Base-by-base conservation (phyloP, 2,888 invertebrate species). In the Patella pellucida region DNA sequence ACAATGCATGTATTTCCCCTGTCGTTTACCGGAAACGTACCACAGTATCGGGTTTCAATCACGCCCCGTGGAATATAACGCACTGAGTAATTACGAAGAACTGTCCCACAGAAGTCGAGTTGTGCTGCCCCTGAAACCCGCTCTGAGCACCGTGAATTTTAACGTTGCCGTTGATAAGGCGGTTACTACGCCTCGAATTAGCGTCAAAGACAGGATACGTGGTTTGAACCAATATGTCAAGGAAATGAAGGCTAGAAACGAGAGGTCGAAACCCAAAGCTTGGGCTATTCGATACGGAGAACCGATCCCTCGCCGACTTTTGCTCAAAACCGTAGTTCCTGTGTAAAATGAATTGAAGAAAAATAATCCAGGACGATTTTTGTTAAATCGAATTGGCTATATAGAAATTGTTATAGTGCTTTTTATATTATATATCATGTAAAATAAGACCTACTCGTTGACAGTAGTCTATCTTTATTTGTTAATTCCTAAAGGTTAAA, bases 241-340 rank as follows among this genome's bases (percentile, higher is more conserved):
- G 41, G 85, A 86, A 78, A 82, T 86, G 83, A 81, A 82, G 69
- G 80, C 80, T 52, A 76, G 76, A 19, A 85, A 87, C 76, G 85
- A 86, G 72, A 80, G 80, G 52, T 76, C 77, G 11, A 85, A 82
- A 73, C 86, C 86, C 50, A 77, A 79, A 23, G 86, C 84, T 62
- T 85, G 87, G 86, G 83, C 83, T 15, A 79, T 82, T 7, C 86
- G 86, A 62, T 87, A 87, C 70, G 87, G 87, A 0, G 79, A 82
- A 16, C 85, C 85, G 0, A 68, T 86, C 19, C 83, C 85, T 0
- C 67, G 81, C 12, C 81, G 85, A 14, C 72, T 84, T 31, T 78
- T 87, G 27, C 75, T 83, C 9, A 86, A 85, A 76, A 84, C 87
- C 1, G 84, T 82, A 11, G 76, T 85, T 71, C 81, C 82, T 41